Base-by-base conservation (phyloP, 2,113 vertebrate species). In the Hystrix cristata region DNA sequence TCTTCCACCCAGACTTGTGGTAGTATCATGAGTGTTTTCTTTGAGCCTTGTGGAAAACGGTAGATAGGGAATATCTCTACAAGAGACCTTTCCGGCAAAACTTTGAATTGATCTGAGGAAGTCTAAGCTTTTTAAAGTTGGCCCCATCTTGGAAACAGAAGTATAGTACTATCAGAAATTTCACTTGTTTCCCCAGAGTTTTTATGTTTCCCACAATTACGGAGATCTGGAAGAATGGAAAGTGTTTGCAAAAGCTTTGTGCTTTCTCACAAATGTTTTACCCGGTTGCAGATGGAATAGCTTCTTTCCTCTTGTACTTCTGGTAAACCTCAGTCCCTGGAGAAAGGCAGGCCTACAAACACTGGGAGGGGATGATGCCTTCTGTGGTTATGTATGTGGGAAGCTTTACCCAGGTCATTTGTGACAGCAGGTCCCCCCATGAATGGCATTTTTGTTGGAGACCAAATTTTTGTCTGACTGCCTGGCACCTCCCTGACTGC, bases 211-310 rank as follows among this genome's bases (percentile, higher is more conserved):
- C 80, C 65, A 62, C 3, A 88, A 53, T 86, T 93, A 92, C 51
- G 43, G 92, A 69, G 78, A 86, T 90, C 87, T 31, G 72, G 55
- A 59, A 43, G 74, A 91, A 86, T n/a, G 21, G 85, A 90, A 72
- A 89, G 51, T 29, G 71, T 87, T 96, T 95, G 69, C 6, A 89
- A 93, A 86, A 95, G 19, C 43, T 87, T 94, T 38, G 29, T 6
- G 1, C 95, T 91, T 95, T 96, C 31, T 94, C 34, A 3, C 72
- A 90, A 91, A 83, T 96, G 81, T 95, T 97, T 82, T 53, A 78
- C 2, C 13, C 80, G 88, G 67, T 65, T 92, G 46, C 19, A 27
- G 53, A 82, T n/a, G 78, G 91, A 86, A 53, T 79, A 53, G 34
- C 87, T 87, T 91, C 16, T 85, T 94, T 93, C 72, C 15, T 57